These are phyloP conservation scores for Gallinago undulata DNA, from an alignment of 2,113 vertebrate species.

Conservation along the genomic window DNA sequence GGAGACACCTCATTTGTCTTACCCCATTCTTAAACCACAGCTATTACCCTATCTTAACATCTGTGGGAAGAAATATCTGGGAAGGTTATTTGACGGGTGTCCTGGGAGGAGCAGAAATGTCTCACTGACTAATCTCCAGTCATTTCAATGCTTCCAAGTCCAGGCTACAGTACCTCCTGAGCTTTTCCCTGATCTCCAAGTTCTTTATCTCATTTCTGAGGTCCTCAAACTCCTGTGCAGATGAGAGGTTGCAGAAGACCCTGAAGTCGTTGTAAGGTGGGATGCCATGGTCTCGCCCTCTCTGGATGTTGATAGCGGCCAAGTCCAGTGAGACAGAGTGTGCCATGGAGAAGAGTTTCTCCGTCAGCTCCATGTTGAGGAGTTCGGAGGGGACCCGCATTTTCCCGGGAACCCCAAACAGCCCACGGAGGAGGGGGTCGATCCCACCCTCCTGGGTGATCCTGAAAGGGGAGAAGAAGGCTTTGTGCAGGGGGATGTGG, in stretches of 20 bases:
- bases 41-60: constrained; percentile 5
- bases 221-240: constrained; percentile 72
- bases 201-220: constrained; percentile 76
- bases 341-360: constrained; percentile 77
- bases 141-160: neutral
- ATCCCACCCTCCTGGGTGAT: constrained; percentile 75
- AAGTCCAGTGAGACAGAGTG: constrained; percentile 75
- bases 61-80: neutral
- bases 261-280: constrained; percentile 77
- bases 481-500: constrained; percentile 73
- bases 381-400: constrained; percentile 74
- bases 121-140: neutral
- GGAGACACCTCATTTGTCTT: neutral
- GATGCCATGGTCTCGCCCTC: constrained; percentile 74
- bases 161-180: constrained; percentile 66
- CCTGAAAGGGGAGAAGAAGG: constrained; percentile 77
- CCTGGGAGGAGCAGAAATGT: neutral
- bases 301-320: constrained; percentile 77
- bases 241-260: constrained; percentile 76
- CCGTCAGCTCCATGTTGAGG: constrained; percentile 75
- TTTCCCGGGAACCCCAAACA: constrained; percentile 73
- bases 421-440: constrained; percentile 70
- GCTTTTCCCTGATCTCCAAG: constrained; percentile 75
- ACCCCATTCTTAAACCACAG: neutral
- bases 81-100: neutral